Percentiles rank a stretch among this genome's conserved stretches.
Evolutionary conservation across 2,888 invertebrate genomes (phyloP).

Genomic region (Noctua pronuba): DNA sequence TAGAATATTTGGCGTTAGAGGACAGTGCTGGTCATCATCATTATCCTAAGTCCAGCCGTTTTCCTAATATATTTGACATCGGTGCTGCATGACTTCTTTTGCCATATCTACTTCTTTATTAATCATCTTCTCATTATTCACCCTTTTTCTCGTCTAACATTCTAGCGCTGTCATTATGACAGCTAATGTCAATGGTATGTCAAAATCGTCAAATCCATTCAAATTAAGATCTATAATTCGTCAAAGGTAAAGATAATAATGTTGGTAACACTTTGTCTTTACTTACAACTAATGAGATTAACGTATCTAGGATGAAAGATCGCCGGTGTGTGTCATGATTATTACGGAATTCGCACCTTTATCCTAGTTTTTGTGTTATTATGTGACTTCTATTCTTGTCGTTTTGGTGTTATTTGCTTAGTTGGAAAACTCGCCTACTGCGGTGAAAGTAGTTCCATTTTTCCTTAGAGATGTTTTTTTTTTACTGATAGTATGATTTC

Average conservation of each 20-base stretch:
- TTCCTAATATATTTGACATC: background rate
- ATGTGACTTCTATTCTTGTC: background rate
- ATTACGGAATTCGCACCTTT: constrained; percentile 48
- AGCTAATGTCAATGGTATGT: constrained; percentile 19
- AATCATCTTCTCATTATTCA: background rate
- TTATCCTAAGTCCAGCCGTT: background rate
- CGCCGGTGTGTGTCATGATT: constrained; percentile 57
- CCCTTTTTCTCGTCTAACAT: background rate
- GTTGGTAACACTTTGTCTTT: constrained; percentile 48
- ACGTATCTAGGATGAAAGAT: constrained; percentile 59
- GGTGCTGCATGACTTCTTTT: background rate
- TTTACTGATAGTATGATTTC: background rate
- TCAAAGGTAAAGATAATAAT: background rate
- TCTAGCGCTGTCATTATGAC: constrained; percentile 11
- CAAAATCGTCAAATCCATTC: constrained; percentile 35
- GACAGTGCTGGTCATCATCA: background rate
- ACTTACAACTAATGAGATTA: constrained; percentile 67
- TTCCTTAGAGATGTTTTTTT: background rate
- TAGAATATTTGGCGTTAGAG: background rate
- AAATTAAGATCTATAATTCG: background rate
- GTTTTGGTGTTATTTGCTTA: constrained; percentile 36
- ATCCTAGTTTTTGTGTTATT: constrained; percentile 39
- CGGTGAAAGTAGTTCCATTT: background rate
- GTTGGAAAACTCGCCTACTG: constrained; percentile 3
- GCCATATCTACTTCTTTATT: background rate